Evolutionary conservation across 2,797 vertebrate genomes (phyloP).

Genomic region (Cossypha niveicapilla): DNA sequence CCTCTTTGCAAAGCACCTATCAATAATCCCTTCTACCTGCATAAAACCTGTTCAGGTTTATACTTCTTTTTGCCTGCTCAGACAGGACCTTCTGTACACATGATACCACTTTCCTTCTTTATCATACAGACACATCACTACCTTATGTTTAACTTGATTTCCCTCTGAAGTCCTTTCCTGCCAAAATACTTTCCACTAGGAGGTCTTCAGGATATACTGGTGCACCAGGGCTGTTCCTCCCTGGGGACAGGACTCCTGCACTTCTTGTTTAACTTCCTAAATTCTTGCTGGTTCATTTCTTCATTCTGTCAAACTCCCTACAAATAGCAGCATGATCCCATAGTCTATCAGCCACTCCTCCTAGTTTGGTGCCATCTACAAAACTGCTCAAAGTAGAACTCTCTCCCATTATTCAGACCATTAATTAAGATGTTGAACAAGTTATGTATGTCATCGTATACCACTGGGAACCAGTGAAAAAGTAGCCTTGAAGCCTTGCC

Average conservation of each 20-base stretch:
- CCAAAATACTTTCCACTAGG: neutral
- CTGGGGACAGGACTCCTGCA: neutral
- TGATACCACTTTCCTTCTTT: neutral
- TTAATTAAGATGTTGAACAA: too few species aligned
- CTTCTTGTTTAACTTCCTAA: neutral
- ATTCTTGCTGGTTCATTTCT: neutral
- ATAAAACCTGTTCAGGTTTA: neutral
- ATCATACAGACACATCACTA: neutral
- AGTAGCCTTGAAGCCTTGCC: too few species aligned
- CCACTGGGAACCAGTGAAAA: too few species aligned
- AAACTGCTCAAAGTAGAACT: neutral
- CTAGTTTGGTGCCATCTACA: neutral
- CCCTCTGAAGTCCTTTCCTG: neutral
- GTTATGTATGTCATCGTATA: too few species aligned
- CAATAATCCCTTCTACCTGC: neutral
- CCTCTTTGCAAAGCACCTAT: neutral
- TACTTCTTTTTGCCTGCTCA: neutral
- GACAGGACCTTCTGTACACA: neutral
- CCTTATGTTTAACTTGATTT: neutral
- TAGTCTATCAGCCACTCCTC: neutral
- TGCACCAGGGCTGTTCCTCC: neutral
- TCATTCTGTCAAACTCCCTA: neutral
- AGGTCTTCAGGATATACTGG: neutral
- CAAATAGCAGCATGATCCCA: neutral
- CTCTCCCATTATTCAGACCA: too few species aligned